phyloP scores from a whole-genome alignment of 2,113 vertebrate species.

The Taxidea taxus region DNA sequence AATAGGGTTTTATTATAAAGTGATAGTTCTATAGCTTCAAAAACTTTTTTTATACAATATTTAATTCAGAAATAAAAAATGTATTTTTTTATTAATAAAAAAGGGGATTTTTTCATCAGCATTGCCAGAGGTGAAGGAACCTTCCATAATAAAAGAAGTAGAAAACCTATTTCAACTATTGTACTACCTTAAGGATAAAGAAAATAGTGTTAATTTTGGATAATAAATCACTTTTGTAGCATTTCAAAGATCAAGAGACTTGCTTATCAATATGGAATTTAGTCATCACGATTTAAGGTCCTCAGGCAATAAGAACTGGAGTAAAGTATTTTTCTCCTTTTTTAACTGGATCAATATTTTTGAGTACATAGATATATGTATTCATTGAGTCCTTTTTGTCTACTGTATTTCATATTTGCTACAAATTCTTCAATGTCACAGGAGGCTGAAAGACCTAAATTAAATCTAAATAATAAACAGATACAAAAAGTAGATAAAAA shows the following conservation, averaged over 20 bases:
- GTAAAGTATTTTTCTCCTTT: conserved; percentile 5
- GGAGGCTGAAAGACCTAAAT: background rate
- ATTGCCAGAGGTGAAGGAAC: conserved; percentile 25
- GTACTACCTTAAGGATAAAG: conserved; percentile 15
- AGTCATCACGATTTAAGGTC: conserved; percentile 4
- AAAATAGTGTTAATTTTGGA: conserved; percentile 58
- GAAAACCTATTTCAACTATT: conserved; percentile 25
- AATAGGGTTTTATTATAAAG: conserved; percentile 77
- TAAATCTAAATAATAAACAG: conserved; percentile 24
- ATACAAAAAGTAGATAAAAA: background rate
- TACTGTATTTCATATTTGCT: conserved; percentile 35
- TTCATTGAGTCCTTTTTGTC: background rate
- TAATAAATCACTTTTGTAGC: conserved; percentile 37
- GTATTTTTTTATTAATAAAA: conserved; percentile 72
- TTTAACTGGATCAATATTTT: conserved; percentile 39
- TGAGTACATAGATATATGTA: background rate
- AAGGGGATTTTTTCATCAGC: background rate
- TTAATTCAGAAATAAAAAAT: conserved; percentile 66
- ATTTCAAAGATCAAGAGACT: conserved; percentile 52
- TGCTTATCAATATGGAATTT: conserved; percentile 48
- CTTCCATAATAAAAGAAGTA: background rate
- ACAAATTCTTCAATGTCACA: conserved; percentile 24
- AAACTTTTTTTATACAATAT: conserved; percentile 34
- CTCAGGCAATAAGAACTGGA: background rate
- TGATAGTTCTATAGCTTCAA: conserved; percentile 51